Base-by-base conservation (phyloP, 2,113 vertebrate genomes). In the Anhinga anhinga region DNA sequence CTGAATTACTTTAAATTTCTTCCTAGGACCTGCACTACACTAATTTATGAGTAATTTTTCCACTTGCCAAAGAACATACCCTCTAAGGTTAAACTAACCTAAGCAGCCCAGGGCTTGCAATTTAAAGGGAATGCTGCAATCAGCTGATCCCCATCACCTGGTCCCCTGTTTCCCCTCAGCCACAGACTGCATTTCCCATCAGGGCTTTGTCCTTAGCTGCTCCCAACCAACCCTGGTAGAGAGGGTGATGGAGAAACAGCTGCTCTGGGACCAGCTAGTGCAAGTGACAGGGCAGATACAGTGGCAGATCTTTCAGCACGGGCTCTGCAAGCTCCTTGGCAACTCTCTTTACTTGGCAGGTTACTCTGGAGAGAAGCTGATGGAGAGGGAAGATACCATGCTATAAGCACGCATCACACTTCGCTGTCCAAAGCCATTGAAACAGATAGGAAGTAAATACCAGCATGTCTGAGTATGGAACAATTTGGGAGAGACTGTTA, bases 51-150 rank as follows among this genome's bases (percentile, higher is more conserved):
- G 9, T 21, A 32, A 19, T 2, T 78, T 19, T 69, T 27, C n/a
- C 11, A 7, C 22, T 45, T 25, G 1, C 29, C 3, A 29, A 3
- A 32, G 7, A 38, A 15, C 32, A 32, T 1, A 12, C 2, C 2
- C 12, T 18, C 38, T 11, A 26, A n/a, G 2, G 11, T n/a, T 0
- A 13, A 4, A 2, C 32, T 52, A 10, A 44, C 3, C 20, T 10
- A 5, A 56, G 12, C 5, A 79, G 5, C 4, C 10, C 29, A 2
- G 69, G 67, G 11, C 11, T 80, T 34, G 19, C 11, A 49, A 16
- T 29, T 80, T 53, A 11, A 65, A 69, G 34, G 29, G 16, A 49
- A 13, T 58, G 53, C 76, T 34, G 30, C 50, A 16, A 17, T 69
- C 71, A 32, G 14, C 40, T 77, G 27, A 77, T 56, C 34, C 44